Base-by-base conservation (phyloP, 2,113 vertebrate species). In the Parotia lawesii region DNA sequence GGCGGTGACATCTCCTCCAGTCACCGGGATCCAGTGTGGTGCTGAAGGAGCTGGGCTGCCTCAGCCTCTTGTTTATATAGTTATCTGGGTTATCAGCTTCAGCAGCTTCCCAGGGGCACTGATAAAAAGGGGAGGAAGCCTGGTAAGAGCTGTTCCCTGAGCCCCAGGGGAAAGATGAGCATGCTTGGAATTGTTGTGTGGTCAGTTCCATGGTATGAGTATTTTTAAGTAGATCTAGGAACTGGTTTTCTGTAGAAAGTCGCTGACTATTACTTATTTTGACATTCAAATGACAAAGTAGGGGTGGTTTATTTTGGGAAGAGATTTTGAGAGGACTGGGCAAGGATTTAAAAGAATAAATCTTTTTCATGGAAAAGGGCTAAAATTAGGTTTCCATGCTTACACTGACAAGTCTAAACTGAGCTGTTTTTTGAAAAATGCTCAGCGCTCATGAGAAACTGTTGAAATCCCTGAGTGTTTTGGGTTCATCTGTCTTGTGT, bases 251-350 rank as follows among this genome's bases (percentile, higher is more conserved):
- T 83, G 47, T 64, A 80, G 69, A 70, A 89, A 88, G 71, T 38
- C 0, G 3, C 78, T 94, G 93, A 72, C 80, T 85, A 1, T 56
- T 86, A 29, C 4, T 93, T 84, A 77, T 89, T 95, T 94, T 94
- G 79, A 60, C n/a, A 60, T 74, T 22, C 48, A 76, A 81, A 90
- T 74, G 75, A 51, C 31, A 54, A 76, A 89, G 45, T 42, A 24
- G 21, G 67, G 24, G 12, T 77, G 38, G 76, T 80, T 90, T 92
- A 62, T 93, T 96, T 90, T 92, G 79, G 75, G 83, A 96, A 93
- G 45, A 58, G 79, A 73, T 79, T 83, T 89, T 67, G 56, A 87
- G 53, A 88, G 65, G 56, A 66, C 75, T 88, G 79, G 67, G 67
- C 78, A 88, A 66, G 73, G 78, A 29, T 40, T 75, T 71, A 22